Percentiles rank a stretch among this genome's conserved stretches.
These are phyloP conservation scores for Gerosis bhagava DNA, from an alignment of 2,888 invertebrate species.

Conservation along the genomic window DNA sequence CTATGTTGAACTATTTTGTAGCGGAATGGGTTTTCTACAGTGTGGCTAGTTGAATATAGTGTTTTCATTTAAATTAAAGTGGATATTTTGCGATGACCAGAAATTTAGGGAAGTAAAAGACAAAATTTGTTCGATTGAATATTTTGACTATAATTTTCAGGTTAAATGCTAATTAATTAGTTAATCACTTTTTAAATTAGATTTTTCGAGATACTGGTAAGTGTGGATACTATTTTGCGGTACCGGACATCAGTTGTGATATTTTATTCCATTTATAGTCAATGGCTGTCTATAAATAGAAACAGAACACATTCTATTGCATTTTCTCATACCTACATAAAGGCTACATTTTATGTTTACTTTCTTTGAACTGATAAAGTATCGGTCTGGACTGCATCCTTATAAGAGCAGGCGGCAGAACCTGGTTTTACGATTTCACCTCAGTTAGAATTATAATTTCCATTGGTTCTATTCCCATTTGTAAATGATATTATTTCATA, in stretches of 20 bases:
- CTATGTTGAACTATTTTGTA: conserved; percentile 23
- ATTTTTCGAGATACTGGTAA: no score
- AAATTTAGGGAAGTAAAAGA: no score
- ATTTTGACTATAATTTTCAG: no score
- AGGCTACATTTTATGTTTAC: conserved; percentile 18
- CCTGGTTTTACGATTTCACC: conserved; percentile 40
- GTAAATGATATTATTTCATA: conserved; percentile 15
- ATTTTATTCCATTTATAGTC: no score
- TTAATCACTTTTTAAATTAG: no score
- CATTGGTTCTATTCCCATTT: conserved; percentile 30
- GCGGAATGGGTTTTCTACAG: conserved; percentile 17
- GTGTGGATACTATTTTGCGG: no score
- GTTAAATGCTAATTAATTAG: no score
- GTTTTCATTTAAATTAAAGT: conserved; percentile 19
- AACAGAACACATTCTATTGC: no score
- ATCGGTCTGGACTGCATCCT: conserved; percentile 16
- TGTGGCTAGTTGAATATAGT: conserved; percentile 12
- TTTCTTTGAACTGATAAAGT: conserved; percentile 17
- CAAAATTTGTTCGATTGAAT: no score
- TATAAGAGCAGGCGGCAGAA: conserved; percentile 35
- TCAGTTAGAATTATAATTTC: conserved; percentile 51
- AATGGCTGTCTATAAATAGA: no score
- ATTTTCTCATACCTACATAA: conserved; percentile 6
- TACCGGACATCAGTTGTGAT: no score
- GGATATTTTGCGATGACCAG: no score